Evolutionary conservation across 2,888 invertebrate species (phyloP).

Genomic region (Ophion obscuratus): DNA sequence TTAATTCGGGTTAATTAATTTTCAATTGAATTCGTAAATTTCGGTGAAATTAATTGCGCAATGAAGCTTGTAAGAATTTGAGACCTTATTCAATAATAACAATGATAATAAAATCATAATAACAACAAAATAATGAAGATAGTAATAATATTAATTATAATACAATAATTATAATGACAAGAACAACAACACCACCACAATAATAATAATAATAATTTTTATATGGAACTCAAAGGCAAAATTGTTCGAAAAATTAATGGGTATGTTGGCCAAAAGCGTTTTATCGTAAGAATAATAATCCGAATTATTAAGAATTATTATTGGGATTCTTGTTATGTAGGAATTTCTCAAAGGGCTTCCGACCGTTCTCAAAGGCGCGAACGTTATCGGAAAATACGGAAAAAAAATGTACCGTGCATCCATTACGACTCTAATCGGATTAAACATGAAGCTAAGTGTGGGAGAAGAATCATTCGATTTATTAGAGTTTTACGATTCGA

Average conservation of each 20-base stretch:
- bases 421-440: conserved; percentile 30
- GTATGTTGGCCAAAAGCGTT: background rate
- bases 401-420: background rate
- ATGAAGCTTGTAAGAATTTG: too few relatives aligned
- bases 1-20: too few relatives aligned
- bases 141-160: too few relatives aligned
- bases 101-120: too few relatives aligned
- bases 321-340: background rate
- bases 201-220: background rate
- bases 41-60: too few relatives aligned
- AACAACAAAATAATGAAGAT: too few relatives aligned
- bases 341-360: conserved; percentile 10
- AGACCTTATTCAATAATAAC: too few relatives aligned
- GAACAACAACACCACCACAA: too few relatives aligned
- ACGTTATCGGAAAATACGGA: background rate
- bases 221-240: background rate
- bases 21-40: too few relatives aligned
- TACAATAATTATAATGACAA: too few relatives aligned
- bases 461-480: background rate
- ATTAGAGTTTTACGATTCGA: background rate
- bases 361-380: background rate
- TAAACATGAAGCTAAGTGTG: background rate
- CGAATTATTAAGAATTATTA: background rate
- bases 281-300: conserved; percentile 7
- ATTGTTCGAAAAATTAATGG: background rate